Conservation (phyloP, 2,888 invertebrate species). For the Dynastes maya region DNA sequence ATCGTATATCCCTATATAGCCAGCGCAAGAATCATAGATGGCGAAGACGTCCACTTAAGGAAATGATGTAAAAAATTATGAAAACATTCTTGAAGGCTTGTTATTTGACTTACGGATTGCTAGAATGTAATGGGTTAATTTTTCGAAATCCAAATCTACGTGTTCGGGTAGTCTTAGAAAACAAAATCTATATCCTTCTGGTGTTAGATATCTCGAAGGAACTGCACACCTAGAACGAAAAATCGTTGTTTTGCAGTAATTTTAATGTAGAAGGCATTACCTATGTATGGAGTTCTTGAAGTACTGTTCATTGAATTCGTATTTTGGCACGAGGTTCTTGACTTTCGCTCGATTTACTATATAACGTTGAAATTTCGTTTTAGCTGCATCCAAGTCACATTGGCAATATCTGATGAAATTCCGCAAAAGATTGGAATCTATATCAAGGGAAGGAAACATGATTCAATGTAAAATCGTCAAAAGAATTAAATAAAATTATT, state of each 20-base stretch:
- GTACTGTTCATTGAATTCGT: neutral
- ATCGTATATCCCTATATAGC: slow-evolving; percentile 73
- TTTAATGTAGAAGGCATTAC: neutral
- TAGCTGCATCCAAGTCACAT: slow-evolving; percentile 76
- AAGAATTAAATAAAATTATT: slow-evolving; percentile 52
- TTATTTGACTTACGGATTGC: neutral
- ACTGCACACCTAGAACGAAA: neutral
- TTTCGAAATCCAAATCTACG: neutral
- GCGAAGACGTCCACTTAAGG: too few species aligned
- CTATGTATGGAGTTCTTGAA: neutral
- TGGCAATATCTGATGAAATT: slow-evolving; percentile 77
- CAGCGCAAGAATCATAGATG: slow-evolving; percentile 60
- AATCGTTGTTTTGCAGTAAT: neutral
- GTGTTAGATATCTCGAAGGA: neutral
- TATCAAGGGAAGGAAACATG: slow-evolving; percentile 60
- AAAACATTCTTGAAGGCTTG: too few species aligned
- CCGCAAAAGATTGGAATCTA: slow-evolving; percentile 63
- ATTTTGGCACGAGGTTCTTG: neutral
- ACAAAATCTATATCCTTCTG: neutral
- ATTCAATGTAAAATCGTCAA: slow-evolving; percentile 66
- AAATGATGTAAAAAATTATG: too few species aligned
- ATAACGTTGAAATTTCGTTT: slow-evolving; percentile 77
- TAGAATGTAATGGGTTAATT: neutral
- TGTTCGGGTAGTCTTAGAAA: neutral
- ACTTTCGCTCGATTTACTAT: slow-evolving; percentile 75